phyloP scores from a whole-genome alignment of 2,888 invertebrate genomes.

The Schizotus pectinicornis region DNA sequence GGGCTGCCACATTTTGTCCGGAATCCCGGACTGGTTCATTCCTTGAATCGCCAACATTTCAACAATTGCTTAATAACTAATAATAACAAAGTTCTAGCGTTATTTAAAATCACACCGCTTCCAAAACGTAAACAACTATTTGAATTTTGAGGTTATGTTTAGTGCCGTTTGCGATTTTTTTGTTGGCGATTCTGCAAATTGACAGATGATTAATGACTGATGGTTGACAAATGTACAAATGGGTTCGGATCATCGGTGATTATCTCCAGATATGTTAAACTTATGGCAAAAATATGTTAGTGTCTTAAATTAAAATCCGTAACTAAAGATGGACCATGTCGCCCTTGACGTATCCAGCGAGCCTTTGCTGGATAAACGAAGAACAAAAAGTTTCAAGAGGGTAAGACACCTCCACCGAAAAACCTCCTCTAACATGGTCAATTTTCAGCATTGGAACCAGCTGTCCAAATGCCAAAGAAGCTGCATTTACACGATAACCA shows the following conservation, averaged over 20 bases:
- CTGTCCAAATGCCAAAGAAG: constrained; percentile 83
- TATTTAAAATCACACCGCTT: too few relatives aligned
- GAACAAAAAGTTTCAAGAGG: constrained; percentile 44
- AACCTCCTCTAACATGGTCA: neutral
- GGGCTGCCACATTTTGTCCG: constrained; percentile 90
- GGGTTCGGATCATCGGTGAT: too few relatives aligned
- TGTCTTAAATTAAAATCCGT: constrained; percentile 5
- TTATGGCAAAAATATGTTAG: constrained; percentile 2
- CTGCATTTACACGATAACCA: constrained; percentile 69
- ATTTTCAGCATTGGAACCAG: constrained; percentile 83
- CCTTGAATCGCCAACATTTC: constrained; percentile 58
- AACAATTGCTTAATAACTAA: neutral
- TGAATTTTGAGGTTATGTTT: too few relatives aligned
- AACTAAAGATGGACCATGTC: constrained; percentile 40
- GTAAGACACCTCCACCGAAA: constrained; percentile 32
- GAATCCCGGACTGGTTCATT: constrained; percentile 72
- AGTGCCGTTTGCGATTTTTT: too few relatives aligned
- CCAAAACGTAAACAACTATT: too few relatives aligned
- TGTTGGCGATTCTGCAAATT: too few relatives aligned
- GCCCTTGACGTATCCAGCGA: constrained; percentile 39
- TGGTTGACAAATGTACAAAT: too few relatives aligned
- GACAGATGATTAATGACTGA: too few relatives aligned
- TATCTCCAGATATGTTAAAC: neutral
- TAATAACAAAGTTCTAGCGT: too few relatives aligned
- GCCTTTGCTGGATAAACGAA: constrained; percentile 34